These are phyloP conservation scores for Holcopasites calliopsidis DNA, from an alignment of 1,140 invertebrate species.

Conservation along the genomic window DNA sequence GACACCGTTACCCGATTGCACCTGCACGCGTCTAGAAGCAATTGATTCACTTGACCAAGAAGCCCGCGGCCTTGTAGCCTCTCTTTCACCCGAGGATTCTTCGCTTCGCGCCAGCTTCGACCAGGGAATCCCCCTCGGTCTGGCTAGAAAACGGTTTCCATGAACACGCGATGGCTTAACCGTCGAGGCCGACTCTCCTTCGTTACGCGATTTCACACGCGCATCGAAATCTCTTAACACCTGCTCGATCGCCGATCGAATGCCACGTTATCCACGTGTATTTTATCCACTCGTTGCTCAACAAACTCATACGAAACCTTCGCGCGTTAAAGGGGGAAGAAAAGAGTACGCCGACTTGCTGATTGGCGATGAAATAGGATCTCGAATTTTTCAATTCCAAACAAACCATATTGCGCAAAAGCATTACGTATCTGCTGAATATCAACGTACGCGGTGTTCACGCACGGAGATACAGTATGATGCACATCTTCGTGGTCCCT, in stretches of 20 bases:
- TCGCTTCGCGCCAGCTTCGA: not conserved
- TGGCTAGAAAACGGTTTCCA: conserved; percentile 48
- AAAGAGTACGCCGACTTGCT: too few relatives aligned
- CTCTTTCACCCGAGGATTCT: conserved; percentile 40
- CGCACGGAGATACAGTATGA: conserved; percentile 32
- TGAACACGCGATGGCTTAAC: conserved; percentile 38
- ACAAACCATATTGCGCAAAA: conserved; percentile 36
- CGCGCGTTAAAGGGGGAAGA: too few relatives aligned
- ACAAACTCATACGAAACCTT: not conserved
- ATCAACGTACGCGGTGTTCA: conserved; percentile 16
- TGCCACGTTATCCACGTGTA: not conserved
- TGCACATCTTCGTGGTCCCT: conserved; percentile 18
- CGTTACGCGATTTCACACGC: conserved; percentile 7
- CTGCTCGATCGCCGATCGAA: not conserved
- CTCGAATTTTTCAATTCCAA: not conserved
- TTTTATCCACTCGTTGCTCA: not conserved
- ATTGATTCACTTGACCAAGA: conserved; percentile 47
- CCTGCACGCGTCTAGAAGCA: conserved; percentile 22
- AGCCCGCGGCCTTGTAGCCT: conserved; percentile 28
- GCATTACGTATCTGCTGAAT: conserved; percentile 1
- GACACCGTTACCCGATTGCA: conserved; percentile 41
- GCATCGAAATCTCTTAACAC: conserved; percentile 45
- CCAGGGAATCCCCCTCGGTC: conserved; percentile 33
- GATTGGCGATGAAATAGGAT: too few relatives aligned
- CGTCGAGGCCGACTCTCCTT: conserved; percentile 16